Base-by-base conservation (phyloP, 2,113 vertebrate species). In the Datnioides undecimradiatus region DNA sequence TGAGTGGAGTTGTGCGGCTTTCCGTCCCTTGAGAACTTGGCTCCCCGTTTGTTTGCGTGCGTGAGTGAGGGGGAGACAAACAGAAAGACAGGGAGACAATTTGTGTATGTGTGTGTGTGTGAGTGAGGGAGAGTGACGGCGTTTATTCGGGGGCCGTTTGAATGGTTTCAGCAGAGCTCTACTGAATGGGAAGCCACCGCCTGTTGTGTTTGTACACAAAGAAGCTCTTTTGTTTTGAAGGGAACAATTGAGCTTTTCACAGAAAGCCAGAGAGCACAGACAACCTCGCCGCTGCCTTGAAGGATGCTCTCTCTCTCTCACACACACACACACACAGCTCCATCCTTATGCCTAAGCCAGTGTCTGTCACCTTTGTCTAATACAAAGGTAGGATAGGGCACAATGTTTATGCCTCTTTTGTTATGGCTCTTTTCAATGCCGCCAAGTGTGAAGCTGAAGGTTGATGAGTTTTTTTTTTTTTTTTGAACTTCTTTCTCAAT, bases 181-280 rank as follows among this genome's bases (percentile, higher is more conserved):
- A n/a, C 73, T 89, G 91, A 92, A 91, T 82, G 76, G 82, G 85
- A 87, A 80, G 87, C 89, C 66, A 79, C 88, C 69, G 86, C 86
- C 90, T 88, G 87, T 91, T 90, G 88, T 93, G 87, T 91, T 90
- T 86, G 82, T 83, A 85, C 86, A 92, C 89, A 92, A 92, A 93
- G 87, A 77, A 78, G 76, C 68, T 75, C 82, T 88, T 91, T 93
- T 92, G 91, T 93, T 90, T 89, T 83, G 74, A 85, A 77, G 74
- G 73, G 78, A 92, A 93, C 91, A 93, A 92, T 89, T 85, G 72
- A 82, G 84, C 88, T 92, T 88, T 90, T 92, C 83, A 90, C 55
- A 69, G 66, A 87, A 83, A 85, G 76, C 83, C 74, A 84, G 82
- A 86, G 83, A 78, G 70, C 73, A 83, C 57, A 77, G 82, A 90